Percentiles rank a stretch among this genome's conserved stretches.
phyloP scores from a whole-genome alignment of 2,113 vertebrate species.

The Prochilodus magdalenae region DNA sequence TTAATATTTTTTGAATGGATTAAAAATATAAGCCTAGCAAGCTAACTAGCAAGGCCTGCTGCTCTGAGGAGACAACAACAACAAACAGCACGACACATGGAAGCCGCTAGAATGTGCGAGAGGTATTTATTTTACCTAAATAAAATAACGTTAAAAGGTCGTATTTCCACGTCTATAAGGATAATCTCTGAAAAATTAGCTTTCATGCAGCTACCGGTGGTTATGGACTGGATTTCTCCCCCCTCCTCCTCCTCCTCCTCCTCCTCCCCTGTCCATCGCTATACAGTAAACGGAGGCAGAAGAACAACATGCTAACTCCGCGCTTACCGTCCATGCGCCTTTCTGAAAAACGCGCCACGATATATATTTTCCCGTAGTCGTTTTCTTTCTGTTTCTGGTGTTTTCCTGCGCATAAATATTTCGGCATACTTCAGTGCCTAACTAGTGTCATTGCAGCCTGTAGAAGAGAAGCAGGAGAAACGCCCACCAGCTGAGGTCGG shows the following conservation, averaged over 20 bases:
- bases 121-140: too few relatives aligned
- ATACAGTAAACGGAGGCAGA: neutral
- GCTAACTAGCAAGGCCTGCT: neutral
- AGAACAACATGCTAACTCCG: neutral
- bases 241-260: too few relatives aligned
- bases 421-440: slow-evolving; percentile 36
- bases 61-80: too few relatives aligned
- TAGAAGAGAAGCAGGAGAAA: slow-evolving; percentile 20
- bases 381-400: neutral
- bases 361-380: neutral
- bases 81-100: neutral
- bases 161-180: neutral
- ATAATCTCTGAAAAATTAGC: neutral
- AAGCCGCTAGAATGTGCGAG: slow-evolving; percentile 1
- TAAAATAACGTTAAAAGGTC: too few relatives aligned
- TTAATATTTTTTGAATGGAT: neutral
- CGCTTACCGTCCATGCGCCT: slow-evolving; percentile 37
- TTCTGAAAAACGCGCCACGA: neutral
- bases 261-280: too few relatives aligned
- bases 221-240: neutral
- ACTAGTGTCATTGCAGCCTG: slow-evolving; percentile 41
- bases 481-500: slow-evolving; percentile 18
- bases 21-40: neutral
- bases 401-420: neutral
- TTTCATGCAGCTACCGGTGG: neutral